phyloP scores from a whole-genome alignment of 2,113 vertebrate species.

The Leucopsar rothschildi region DNA sequence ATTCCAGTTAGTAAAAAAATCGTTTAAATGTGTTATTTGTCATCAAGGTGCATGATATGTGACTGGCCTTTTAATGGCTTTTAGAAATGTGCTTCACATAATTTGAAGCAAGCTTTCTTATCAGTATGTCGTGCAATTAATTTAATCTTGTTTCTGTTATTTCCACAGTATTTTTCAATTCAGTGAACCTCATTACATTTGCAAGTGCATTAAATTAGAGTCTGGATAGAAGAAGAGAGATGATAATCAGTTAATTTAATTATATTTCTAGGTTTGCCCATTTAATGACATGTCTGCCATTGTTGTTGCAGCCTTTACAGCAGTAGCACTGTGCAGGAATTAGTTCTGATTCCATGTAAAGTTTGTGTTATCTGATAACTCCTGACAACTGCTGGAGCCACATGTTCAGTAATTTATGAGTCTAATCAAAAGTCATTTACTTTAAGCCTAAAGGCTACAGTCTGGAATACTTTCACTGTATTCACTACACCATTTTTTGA shows the following conservation, averaged over 20 bases:
- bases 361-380: constrained; percentile 69
- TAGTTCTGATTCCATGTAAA: constrained; percentile 60
- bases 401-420: constrained; percentile 26
- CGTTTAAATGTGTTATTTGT: constrained; percentile 23
- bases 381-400: constrained; percentile 33
- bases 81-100: constrained; percentile 33
- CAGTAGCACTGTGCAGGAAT: constrained; percentile 57
- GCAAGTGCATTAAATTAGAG: constrained; percentile 75
- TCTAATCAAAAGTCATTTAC: constrained; percentile 65
- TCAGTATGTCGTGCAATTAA: constrained; percentile 79
- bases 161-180: constrained; percentile 76
- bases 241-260: constrained; percentile 85
- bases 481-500: not conserved
- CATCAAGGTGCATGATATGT: constrained; percentile 30
- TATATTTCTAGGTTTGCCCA: constrained; percentile 75
- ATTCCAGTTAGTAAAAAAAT: not conserved
- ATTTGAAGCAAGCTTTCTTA: constrained; percentile 69
- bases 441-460: constrained; percentile 32
- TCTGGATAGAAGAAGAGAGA: constrained; percentile 74
- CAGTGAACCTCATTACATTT: constrained; percentile 77
- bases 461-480: not conserved
- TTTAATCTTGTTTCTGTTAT: constrained; percentile 83
- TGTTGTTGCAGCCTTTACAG: constrained; percentile 62
- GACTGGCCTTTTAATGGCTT: constrained; percentile 34
- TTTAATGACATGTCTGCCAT: constrained; percentile 72